These are phyloP conservation scores for Notocelia uddmanniana DNA, from an alignment of 2,888 invertebrate species.

Conservation along the genomic window DNA sequence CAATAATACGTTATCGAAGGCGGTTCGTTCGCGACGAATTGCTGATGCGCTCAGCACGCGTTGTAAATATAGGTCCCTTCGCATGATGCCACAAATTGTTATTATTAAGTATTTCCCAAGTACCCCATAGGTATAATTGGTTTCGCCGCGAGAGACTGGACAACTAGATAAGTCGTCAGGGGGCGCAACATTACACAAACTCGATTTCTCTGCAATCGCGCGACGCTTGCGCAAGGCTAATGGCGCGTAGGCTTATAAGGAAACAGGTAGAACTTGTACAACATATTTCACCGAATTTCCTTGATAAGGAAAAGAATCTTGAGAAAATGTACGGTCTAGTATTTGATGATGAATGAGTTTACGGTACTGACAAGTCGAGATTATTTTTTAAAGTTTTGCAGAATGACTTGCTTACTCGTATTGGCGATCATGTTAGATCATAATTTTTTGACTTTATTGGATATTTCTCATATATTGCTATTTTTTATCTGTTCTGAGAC, in stretches of 20 bases:
- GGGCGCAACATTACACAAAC: constrained; percentile 64
- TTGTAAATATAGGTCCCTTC: background rate
- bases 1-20: no score
- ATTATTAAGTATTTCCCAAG: constrained; percentile 36
- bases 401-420: no score
- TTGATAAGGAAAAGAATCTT: constrained; percentile 53
- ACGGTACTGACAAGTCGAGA: background rate
- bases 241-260: constrained; percentile 69
- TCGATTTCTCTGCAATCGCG: constrained; percentile 69
- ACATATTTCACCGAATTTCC: constrained; percentile 61
- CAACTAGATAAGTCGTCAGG: constrained; percentile 43
- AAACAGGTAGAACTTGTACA: constrained; percentile 60
- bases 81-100: background rate
- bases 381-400: background rate
- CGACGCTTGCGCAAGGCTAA: constrained; percentile 66
- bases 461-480: no score
- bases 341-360: background rate
- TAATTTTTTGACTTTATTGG: no score
- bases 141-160: constrained; percentile 34
- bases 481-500: no score
- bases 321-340: constrained; percentile 47
- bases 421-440: no score
- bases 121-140: constrained; percentile 35
- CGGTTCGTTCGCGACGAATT: no score
- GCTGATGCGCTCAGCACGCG: no score